Percentiles rank a stretch among this genome's conserved stretches.
These are phyloP conservation scores for Drosophila pallidifrons DNA, from an alignment of 1,140 invertebrate genomes.

Conservation along the genomic window DNA sequence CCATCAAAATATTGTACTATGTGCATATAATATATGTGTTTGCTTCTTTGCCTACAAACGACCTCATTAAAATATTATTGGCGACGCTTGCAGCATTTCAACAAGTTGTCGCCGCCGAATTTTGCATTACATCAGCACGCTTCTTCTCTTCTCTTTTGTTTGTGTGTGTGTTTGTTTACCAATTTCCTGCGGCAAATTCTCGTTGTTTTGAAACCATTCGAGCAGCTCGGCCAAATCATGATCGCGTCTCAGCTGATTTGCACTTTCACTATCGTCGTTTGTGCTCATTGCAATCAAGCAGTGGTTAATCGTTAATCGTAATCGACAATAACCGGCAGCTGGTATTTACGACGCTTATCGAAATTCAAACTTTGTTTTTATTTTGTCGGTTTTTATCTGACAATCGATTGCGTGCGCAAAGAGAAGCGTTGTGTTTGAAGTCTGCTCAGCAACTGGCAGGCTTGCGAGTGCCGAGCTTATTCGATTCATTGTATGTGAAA, in stretches of 20 bases:
- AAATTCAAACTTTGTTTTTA: neutral
- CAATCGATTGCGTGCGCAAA: slow-evolving; percentile 34
- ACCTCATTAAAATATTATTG: slow-evolving; percentile 64
- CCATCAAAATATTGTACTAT: slow-evolving; percentile 19
- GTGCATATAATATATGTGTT: neutral
- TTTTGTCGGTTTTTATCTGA: too few species aligned
- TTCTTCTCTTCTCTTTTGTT: too few species aligned
- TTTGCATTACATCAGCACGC: slow-evolving; percentile 12
- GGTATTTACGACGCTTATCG: slow-evolving; percentile 1
- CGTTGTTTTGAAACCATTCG: slow-evolving; percentile 71
- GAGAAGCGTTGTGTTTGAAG: slow-evolving; percentile 56
- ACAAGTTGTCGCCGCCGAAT: neutral
- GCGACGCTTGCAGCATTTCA: slow-evolving; percentile 36
- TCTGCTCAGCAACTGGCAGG: slow-evolving; percentile 55
- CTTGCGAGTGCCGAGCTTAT: slow-evolving; percentile 10
- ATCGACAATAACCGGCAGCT: slow-evolving; percentile 18
- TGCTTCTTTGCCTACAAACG: slow-evolving; percentile 61
- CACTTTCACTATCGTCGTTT: slow-evolving; percentile 27
- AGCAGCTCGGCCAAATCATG: slow-evolving; percentile 65
- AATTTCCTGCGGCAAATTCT: slow-evolving; percentile 77
- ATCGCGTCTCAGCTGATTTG: slow-evolving; percentile 57
- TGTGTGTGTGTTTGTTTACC: slow-evolving; percentile 52
- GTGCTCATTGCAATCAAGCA: slow-evolving; percentile 41
- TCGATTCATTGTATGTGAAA: slow-evolving; percentile 34
- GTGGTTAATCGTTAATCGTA: slow-evolving; percentile 1